Evolutionary conservation across 2,797 vertebrate species (phyloP).

Genomic region (Hydrophis major): DNA sequence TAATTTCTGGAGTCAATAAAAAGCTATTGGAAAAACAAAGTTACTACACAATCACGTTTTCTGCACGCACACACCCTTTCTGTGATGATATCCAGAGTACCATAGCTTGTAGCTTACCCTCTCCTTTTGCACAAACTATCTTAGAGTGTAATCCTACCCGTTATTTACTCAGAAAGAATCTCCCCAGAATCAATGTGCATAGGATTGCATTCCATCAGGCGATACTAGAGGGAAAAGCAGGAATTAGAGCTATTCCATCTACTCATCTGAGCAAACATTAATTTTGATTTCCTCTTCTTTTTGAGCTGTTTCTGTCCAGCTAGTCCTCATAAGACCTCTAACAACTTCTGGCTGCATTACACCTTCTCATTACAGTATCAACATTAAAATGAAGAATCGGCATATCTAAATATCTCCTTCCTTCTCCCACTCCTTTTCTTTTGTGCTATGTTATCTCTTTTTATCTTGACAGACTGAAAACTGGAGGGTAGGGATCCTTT

Average conservation of each 20-base stretch:
- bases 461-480: neutral
- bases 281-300: neutral
- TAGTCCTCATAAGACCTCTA: neutral
- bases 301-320: neutral
- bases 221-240: neutral
- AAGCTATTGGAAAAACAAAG: conserved; percentile 15
- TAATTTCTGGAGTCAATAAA: conserved; percentile 1
- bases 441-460: neutral
- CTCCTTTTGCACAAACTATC: neutral
- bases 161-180: neutral
- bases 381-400: neutral
- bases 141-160: neutral
- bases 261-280: neutral
- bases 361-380: neutral
- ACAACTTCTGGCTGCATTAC: neutral
- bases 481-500: neutral
- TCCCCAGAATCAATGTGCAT: neutral
- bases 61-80: neutral
- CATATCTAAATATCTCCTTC: neutral
- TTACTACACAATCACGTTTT: neutral
- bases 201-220: neutral
- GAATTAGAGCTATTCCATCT: neutral
- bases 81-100: neutral
- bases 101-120: neutral
- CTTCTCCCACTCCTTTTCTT: neutral